Conservation (phyloP, 2,797 vertebrate species). For the Myiotriccus ornatus region DNA sequence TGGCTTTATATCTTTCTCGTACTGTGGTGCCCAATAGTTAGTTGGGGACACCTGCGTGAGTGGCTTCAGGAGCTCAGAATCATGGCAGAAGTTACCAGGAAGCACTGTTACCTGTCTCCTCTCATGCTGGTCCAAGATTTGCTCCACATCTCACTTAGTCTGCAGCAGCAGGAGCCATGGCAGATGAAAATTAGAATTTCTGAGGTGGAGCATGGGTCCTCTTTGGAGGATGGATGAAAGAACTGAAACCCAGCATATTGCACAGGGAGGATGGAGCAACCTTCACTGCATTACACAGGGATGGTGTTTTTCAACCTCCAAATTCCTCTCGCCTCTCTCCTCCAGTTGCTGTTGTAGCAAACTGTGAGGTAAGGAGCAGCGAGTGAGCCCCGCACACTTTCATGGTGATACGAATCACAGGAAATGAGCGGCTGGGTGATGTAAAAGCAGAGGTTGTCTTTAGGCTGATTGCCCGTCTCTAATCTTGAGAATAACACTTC, state of each 20-base stretch:
- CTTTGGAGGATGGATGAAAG: background rate
- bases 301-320: background rate
- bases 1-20: background rate
- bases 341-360: background rate
- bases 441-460: background rate
- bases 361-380: background rate
- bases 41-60: accelerated
- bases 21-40: background rate
- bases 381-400: background rate
- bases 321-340: background rate
- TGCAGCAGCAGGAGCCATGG: background rate
- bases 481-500: background rate
- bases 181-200: background rate
- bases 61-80: background rate
- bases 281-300: accelerated
- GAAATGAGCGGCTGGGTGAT: background rate
- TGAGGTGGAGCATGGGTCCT: background rate
- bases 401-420: accelerated
- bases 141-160: background rate
- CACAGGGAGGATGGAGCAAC: background rate
- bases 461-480: background rate
- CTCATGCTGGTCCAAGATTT: accelerated
- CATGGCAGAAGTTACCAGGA: background rate
- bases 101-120: background rate
- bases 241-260: background rate